These are phyloP conservation scores for Elephas maximus DNA, from an alignment of 2,113 vertebrate genomes.

Conservation along the genomic window DNA sequence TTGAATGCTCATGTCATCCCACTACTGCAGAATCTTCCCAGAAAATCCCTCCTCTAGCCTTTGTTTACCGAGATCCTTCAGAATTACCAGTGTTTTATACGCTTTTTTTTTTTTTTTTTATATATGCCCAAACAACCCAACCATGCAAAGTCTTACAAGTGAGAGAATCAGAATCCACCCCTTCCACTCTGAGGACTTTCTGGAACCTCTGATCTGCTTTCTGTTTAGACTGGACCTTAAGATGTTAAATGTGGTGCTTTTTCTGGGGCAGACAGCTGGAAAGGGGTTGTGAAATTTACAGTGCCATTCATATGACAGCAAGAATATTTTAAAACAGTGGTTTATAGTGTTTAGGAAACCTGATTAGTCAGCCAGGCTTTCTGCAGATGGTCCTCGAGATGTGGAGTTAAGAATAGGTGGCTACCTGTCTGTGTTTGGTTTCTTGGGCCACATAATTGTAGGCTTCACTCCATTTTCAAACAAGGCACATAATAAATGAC, in stretches of 20 bases:
- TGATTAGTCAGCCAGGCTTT: background rate
- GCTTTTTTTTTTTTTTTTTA: too few species aligned
- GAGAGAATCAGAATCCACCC: background rate
- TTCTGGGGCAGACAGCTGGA: background rate
- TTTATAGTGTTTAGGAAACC: background rate
- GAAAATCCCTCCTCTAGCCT: background rate
- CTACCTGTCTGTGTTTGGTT: background rate
- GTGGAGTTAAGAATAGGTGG: background rate
- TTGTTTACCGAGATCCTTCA: background rate
- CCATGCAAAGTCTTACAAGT: background rate
- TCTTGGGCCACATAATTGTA: background rate
- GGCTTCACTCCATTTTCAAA: conserved; percentile 52
- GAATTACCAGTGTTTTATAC: background rate
- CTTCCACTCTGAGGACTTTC: background rate
- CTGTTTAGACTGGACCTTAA: conserved; percentile 35
- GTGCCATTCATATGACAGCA: background rate
- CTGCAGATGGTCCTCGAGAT: background rate
- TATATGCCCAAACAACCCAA: background rate
- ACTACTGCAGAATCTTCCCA: background rate
- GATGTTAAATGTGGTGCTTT: background rate
- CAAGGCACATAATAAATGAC: background rate
- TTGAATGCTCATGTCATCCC: background rate
- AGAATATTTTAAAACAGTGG: conserved; percentile 21
- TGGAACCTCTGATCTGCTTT: background rate
- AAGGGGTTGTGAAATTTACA: background rate